Evolutionary conservation across 1,140 invertebrate genomes (phyloP), one percentile per base, ranked within the genome.

Genomic region (Drosophila pandora): DNA sequence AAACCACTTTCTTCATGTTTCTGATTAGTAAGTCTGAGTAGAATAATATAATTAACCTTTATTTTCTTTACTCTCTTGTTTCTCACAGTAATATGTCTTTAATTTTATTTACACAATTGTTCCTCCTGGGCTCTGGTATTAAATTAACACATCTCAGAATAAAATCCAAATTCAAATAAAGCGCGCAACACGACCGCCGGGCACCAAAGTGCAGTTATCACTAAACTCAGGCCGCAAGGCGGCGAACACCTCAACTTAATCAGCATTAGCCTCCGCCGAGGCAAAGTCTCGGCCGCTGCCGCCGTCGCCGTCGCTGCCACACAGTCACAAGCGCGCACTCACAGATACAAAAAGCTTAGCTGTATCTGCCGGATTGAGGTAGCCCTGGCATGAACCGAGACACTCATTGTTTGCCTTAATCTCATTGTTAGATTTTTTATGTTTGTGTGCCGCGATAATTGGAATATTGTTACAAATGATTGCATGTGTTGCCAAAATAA

Each of bases 141-240:
- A 41, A 37, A 57, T 74, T 58, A 74, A 4, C 53, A 58, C 34
- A 10, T 43, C 39, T 17, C 17, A 12, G 22, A 30, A 54, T 60
- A 30, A 5, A 47, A 55, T 57, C 67, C 22, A 45, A 73, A 65
- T 6, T 48, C 9, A 52, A 43, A 21, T 41, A 45, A 4, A 39
- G 34, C 54, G 45, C 57, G 47, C 48, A 45, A 25, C 47, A 54
- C 79, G 63, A 70, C 84, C 53, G 80, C 17, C 71, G 45, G 43
- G 61, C 62, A 59, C 55, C 59, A 55, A 67, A 63, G 64, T 84
- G 54, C 76, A 64, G 64, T 88, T 88, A 89, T 88, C 85, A 88
- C 84, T 88, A 47, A 58, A 63, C 49, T 37, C 59, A 32, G 39
- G 54, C 39, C 43, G 39, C 70, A 43, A 58, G 73, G 17, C 47